These are phyloP conservation scores for Cheumatopsyche charites DNA, from an alignment of 1,140 invertebrate species.

Conservation along the genomic window DNA sequence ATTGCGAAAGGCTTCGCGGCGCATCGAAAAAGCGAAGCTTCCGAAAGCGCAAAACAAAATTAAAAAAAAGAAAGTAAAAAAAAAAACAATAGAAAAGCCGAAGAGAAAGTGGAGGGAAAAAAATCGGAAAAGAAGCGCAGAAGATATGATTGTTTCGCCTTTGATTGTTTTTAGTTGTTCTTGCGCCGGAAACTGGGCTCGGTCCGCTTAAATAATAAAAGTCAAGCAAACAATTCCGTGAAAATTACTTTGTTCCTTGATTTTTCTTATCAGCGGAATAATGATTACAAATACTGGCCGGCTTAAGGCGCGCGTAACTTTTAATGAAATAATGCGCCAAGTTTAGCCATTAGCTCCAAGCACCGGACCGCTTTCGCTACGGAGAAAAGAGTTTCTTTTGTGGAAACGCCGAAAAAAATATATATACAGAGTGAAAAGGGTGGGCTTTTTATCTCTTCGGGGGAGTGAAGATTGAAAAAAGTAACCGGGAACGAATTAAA, in stretches of 20 bases:
- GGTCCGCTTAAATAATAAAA: slow-evolving; percentile 34
- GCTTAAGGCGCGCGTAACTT: slow-evolving; percentile 39
- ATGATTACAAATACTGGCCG: slow-evolving; percentile 44
- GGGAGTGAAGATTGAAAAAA: slow-evolving; percentile 6
- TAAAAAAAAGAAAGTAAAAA: no score
- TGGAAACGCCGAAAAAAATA: neutral
- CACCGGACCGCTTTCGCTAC: slow-evolving; percentile 7
- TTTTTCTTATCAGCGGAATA: slow-evolving; percentile 44
- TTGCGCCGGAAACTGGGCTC: slow-evolving; percentile 8
- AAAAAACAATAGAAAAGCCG: no score
- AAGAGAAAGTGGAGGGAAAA: no score
- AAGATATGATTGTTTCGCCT: slow-evolving; percentile 15
- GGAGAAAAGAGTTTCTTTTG: slow-evolving; percentile 2
- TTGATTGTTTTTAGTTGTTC: slow-evolving; percentile 22
- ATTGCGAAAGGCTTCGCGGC: neutral
- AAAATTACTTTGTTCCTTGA: slow-evolving; percentile 36
- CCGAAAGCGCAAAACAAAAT: no score
- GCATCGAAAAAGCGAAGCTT: neutral
- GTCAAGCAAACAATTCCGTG: slow-evolving; percentile 22
- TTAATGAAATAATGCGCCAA: slow-evolving; percentile 46
- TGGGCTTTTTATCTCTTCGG: neutral
- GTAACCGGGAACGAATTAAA: slow-evolving; percentile 19
- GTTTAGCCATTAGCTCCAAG: slow-evolving; percentile 41
- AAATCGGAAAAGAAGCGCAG: no score
- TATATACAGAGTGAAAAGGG: neutral